Percentiles rank a stretch among this genome's conserved stretches.
Conservation (phyloP, 2,888 invertebrate genomes). For the Tortrix viridana region DNA sequence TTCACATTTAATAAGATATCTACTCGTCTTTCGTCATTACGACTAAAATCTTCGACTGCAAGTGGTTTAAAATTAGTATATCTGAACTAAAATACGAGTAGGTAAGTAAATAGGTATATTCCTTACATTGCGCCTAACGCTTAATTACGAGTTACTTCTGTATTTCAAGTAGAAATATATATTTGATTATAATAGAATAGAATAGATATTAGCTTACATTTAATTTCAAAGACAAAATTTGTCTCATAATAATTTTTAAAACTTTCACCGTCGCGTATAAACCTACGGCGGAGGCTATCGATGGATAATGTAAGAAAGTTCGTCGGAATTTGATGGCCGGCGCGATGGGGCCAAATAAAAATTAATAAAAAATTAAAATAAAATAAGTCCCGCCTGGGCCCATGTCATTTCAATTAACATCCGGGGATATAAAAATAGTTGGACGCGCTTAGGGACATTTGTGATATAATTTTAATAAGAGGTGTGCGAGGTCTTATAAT, state of each 20-base stretch:
- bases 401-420: constrained; percentile 80
- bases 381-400: constrained; percentile 56
- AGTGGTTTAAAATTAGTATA: too few relatives aligned
- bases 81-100: too few relatives aligned
- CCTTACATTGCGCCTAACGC: too few relatives aligned
- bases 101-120: too few relatives aligned
- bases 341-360: constrained; percentile 65
- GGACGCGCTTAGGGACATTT: constrained; percentile 53
- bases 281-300: constrained; percentile 50
- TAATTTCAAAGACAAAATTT: too few relatives aligned
- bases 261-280: constrained; percentile 55
- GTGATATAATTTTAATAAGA: constrained; percentile 54
- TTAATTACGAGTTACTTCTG: too few relatives aligned
- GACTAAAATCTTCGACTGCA: too few relatives aligned
- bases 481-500: not conserved
- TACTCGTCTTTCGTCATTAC: not conserved
- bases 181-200: too few relatives aligned
- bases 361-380: constrained; percentile 72
- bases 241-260: not conserved
- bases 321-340: constrained; percentile 68
- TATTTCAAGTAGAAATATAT: too few relatives aligned
- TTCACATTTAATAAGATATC: not conserved
- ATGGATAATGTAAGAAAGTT: constrained; percentile 72
- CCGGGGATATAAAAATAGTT: constrained; percentile 67
- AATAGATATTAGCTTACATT: too few relatives aligned